Evolutionary conservation across 2,888 invertebrate species (phyloP).

Genomic region (Acleris literana): DNA sequence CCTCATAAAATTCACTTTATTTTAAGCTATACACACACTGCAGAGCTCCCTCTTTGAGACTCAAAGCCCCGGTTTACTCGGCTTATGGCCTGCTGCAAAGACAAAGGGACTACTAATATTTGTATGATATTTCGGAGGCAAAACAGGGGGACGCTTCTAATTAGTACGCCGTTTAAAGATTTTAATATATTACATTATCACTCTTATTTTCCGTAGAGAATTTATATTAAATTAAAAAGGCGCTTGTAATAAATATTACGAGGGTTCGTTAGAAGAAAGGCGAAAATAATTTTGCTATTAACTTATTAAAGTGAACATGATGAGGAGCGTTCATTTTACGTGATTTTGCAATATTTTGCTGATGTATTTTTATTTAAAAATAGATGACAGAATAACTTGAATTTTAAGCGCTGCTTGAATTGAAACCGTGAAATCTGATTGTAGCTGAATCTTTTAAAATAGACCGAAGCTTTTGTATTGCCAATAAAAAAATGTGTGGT

Average conservation of each 20-base stretch:
- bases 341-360: too few relatives aligned
- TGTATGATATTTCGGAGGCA: constrained; percentile 55
- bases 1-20: constrained; percentile 50
- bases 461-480: too few relatives aligned
- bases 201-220: constrained; percentile 12
- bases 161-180: constrained; percentile 49
- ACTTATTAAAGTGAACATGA: too few relatives aligned
- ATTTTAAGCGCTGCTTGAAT: too few relatives aligned
- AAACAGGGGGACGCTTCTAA: constrained; percentile 51
- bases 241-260: constrained; percentile 11
- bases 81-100: constrained; percentile 39
- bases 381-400: too few relatives aligned
- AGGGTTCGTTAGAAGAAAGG: not conserved
- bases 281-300: not conserved
- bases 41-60: constrained; percentile 47
- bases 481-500: too few relatives aligned
- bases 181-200: constrained; percentile 25
- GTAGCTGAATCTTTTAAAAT: too few relatives aligned
- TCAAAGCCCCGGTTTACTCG: constrained; percentile 43
- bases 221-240: constrained; percentile 26
- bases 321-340: too few relatives aligned
- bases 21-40: constrained; percentile 50
- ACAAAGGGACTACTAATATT: constrained; percentile 65
- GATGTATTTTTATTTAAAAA: too few relatives aligned
- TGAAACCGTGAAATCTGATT: too few relatives aligned